A percentile compares a stretch with the other conserved stretches of the same genome.
Evolutionary conservation across 2,888 invertebrate genomes (phyloP).

Genomic region (Nomada fucata): DNA sequence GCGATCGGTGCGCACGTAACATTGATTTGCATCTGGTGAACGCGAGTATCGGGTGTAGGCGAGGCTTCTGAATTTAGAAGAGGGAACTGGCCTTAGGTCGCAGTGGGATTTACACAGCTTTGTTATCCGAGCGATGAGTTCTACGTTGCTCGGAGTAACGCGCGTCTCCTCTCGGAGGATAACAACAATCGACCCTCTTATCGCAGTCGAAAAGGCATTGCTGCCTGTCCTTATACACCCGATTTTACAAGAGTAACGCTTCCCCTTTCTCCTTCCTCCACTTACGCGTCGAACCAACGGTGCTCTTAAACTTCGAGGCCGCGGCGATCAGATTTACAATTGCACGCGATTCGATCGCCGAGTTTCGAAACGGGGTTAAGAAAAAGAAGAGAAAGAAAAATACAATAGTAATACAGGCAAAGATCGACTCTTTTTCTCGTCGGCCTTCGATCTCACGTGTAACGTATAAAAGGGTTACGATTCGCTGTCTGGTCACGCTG

Average conservation of each 20-base stretch:
- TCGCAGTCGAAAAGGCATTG: slow-evolving; percentile 70
- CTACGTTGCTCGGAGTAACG: slow-evolving; percentile 54
- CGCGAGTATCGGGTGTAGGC: slow-evolving; percentile 18
- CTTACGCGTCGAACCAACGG: slow-evolving; percentile 3
- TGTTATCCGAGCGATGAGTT: slow-evolving; percentile 34
- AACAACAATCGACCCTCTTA: slow-evolving; percentile 66
- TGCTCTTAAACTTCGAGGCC: background rate
- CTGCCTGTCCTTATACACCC: slow-evolving; percentile 2
- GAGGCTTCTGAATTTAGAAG: slow-evolving; percentile 50
- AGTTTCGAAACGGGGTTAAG: background rate
- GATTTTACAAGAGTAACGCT: slow-evolving; percentile 14
- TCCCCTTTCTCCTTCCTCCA: background rate
- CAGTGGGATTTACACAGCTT: slow-evolving; percentile 40
- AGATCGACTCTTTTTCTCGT: background rate
- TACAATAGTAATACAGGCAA: background rate
- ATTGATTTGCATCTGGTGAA: slow-evolving; percentile 16
- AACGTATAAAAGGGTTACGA: background rate
- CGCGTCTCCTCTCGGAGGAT: slow-evolving; percentile 44
- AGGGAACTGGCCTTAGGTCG: slow-evolving; percentile 63
- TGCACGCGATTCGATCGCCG: slow-evolving; percentile 2
- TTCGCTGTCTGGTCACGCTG: background rate
- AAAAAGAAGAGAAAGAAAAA: background rate
- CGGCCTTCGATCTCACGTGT: background rate
- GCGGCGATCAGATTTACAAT: slow-evolving; percentile 15
- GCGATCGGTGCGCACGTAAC: slow-evolving; percentile 39